Evolutionary conservation across 2,113 vertebrate genomes (phyloP).

Genomic region (Hypocryptadius cinnamomeus): DNA sequence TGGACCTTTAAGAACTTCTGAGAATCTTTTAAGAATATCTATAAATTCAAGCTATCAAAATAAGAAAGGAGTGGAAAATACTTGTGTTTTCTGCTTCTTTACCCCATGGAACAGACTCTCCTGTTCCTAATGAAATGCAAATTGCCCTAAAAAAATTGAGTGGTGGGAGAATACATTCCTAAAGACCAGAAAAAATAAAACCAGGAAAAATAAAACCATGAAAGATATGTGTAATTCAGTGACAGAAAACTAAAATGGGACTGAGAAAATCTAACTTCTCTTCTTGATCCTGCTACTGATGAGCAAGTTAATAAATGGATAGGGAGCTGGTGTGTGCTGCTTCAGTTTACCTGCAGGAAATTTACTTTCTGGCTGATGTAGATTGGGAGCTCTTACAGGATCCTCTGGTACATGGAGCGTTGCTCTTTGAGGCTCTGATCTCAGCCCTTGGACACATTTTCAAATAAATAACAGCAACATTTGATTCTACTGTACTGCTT

Average conservation of each 20-base stretch:
- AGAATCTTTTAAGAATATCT: background rate
- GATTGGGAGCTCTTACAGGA: background rate
- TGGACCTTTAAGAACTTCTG: background rate
- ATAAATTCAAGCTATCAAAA: background rate
- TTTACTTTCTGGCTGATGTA: background rate
- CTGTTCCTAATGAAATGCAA: background rate
- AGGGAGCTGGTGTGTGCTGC: background rate
- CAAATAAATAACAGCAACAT: background rate
- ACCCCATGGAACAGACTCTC: background rate
- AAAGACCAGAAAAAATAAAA: too few species aligned
- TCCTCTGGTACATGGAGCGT: accelerated
- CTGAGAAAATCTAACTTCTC: background rate
- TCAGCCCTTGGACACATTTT: background rate
- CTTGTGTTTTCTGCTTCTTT: background rate
- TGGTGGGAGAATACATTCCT: background rate
- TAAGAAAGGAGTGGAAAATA: background rate
- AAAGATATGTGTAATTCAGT: background rate
- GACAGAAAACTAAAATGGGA: background rate
- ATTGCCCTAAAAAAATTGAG: background rate
- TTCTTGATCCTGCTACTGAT: background rate
- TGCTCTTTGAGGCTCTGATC: background rate
- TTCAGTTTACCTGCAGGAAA: background rate
- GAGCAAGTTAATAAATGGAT: background rate
- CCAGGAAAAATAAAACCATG: background rate
- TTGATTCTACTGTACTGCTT: background rate